Percentiles rank a stretch among this genome's conserved stretches.
phyloP scores from a whole-genome alignment of 2,888 invertebrate genomes.

The Caradrina clavipalpis region DNA sequence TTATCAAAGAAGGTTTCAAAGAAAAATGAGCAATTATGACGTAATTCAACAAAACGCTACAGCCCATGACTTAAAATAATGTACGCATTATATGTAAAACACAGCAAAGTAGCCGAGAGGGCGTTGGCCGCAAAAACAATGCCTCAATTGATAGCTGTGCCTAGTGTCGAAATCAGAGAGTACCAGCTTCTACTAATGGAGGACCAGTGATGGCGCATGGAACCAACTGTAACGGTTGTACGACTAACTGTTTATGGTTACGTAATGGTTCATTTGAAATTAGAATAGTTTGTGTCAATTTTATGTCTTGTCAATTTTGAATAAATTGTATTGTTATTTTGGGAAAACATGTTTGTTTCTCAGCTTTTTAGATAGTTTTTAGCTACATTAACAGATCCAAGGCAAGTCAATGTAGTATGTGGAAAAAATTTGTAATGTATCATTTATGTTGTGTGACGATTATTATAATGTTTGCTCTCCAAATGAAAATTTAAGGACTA shows the following conservation, averaged over 20 bases:
- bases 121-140: conserved; percentile 88
- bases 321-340: too few relatives aligned
- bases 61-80: conserved; percentile 64
- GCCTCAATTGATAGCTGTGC: conserved; percentile 84
- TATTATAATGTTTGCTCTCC: too few relatives aligned
- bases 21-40: not conserved
- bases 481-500: too few relatives aligned
- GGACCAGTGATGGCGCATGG: conserved; percentile 60
- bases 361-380: too few relatives aligned
- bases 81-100: conserved; percentile 77
- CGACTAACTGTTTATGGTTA: conserved; percentile 1
- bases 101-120: conserved; percentile 74
- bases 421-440: too few relatives aligned
- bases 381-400: too few relatives aligned
- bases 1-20: not conserved
- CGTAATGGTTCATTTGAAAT: not conserved
- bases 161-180: conserved; percentile 84
- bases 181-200: conserved; percentile 74
- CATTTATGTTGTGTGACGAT: too few relatives aligned
- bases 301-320: too few relatives aligned
- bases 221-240: conserved; percentile 54
- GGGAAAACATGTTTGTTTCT: too few relatives aligned
- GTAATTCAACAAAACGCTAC: conserved; percentile 49
- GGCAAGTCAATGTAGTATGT: too few relatives aligned
- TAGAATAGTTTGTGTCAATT: too few relatives aligned